Evolutionary conservation across 2,113 vertebrate genomes (phyloP).

Genomic region (Macquaria ambigua): DNA sequence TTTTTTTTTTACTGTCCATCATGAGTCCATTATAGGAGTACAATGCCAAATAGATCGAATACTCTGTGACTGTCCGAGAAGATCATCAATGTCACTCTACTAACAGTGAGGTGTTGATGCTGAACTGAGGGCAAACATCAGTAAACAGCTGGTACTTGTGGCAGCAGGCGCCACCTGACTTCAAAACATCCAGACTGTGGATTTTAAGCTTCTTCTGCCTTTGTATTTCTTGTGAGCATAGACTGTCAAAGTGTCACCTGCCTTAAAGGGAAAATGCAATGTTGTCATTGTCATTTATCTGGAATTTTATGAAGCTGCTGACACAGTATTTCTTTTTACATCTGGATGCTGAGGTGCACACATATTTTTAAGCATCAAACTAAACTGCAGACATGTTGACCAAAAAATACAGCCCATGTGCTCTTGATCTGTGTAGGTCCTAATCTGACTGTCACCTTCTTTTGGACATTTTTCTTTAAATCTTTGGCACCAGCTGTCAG

Average conservation of each 20-base stretch:
- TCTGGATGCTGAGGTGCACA: background rate
- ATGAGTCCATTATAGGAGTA: background rate
- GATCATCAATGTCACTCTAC: too few species aligned
- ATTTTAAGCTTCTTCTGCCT: slow-evolving; percentile 6
- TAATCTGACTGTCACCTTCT: slow-evolving; percentile 17
- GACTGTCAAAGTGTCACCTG: slow-evolving; percentile 16
- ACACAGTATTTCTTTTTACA: slow-evolving; percentile 22
- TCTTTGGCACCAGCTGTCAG: slow-evolving; percentile 5
- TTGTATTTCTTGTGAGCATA: background rate
- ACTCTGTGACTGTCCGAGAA: background rate
- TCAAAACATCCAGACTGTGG: background rate
- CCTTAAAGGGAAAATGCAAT: slow-evolving; percentile 16
- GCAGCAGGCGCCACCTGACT: background rate
- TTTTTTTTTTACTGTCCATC: background rate
- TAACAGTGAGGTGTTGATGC: background rate
- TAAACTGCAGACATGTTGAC: background rate
- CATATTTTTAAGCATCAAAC: background rate
- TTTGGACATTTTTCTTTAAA: background rate
- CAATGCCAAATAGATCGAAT: background rate
- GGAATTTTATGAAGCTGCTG: slow-evolving; percentile 34
- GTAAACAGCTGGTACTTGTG: background rate
- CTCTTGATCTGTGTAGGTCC: background rate
- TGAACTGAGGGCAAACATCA: background rate
- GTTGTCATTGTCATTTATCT: slow-evolving; percentile 30
- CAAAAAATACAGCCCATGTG: background rate